Evolutionary conservation across 2,797 vertebrate species (phyloP).

Genomic region (Molossus molossus): DNA sequence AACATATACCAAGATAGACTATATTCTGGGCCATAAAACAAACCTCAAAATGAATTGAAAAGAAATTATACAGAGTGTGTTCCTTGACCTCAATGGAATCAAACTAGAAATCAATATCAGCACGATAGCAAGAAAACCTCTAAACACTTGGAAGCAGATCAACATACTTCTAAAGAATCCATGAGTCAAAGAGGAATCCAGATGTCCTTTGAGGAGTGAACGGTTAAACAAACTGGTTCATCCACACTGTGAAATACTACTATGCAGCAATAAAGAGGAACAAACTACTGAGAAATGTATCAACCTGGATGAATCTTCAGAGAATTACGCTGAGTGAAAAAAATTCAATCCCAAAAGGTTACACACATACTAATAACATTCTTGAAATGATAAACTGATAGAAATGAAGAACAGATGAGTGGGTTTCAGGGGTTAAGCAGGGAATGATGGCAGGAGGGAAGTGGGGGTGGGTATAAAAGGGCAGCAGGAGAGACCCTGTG

Average conservation of each 20-base stretch:
- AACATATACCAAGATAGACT: neutral
- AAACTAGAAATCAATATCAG: neutral
- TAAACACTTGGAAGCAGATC: neutral
- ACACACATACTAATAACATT: neutral
- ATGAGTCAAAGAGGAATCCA: neutral
- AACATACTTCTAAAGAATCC: constrained; percentile 22
- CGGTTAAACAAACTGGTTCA: neutral
- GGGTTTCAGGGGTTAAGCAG: neutral
- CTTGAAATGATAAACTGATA: constrained; percentile 9
- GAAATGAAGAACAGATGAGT: neutral
- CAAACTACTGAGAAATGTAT: neutral
- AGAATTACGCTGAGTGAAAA: neutral
- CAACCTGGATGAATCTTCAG: neutral
- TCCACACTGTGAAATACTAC: neutral
- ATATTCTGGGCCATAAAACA: neutral
- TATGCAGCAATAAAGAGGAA: neutral
- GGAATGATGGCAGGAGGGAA: neutral
- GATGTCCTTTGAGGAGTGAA: neutral
- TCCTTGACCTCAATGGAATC: neutral
- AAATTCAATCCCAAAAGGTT: neutral
- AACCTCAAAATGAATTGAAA: neutral
- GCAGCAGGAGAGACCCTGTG: neutral
- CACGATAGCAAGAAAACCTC: constrained; percentile 27
- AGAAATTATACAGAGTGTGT: neutral
- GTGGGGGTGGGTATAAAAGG: neutral